These are phyloP conservation scores for Eclectus roratus DNA, from an alignment of 2,113 vertebrate genomes.

Conservation along the genomic window DNA sequence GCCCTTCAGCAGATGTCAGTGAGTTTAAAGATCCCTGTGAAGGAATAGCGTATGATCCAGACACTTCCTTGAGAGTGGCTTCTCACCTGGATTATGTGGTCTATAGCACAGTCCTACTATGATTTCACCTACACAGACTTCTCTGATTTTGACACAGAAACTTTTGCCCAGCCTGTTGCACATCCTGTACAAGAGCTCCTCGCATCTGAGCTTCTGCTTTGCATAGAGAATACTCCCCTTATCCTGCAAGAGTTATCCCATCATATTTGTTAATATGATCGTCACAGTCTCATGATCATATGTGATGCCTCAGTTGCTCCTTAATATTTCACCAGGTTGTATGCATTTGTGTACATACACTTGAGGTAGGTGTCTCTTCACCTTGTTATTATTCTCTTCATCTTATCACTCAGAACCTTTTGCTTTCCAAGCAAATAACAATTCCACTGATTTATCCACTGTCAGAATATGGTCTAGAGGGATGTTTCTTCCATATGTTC, in stretches of 20 bases:
- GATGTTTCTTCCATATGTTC: neutral
- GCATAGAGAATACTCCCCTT: neutral
- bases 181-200: neutral
- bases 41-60: neutral
- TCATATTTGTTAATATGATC: neutral
- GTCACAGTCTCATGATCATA: neutral
- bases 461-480: neutral
- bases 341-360: neutral
- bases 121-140: neutral
- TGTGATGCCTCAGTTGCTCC: neutral
- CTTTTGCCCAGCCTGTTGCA: neutral
- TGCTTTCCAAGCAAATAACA: neutral
- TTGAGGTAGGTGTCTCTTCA: neutral
- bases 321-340: neutral
- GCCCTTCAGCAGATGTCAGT: neutral
- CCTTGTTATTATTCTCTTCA: neutral
- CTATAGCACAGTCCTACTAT: neutral
- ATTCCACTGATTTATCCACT: neutral
- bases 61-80: neutral
- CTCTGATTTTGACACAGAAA: neutral
- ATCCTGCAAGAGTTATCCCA: neutral
- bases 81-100: neutral
- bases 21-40: neutral
- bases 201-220: neutral
- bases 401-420: neutral